These are phyloP conservation scores for Ceyx erithaca DNA, from an alignment of 2,797 vertebrate genomes.

Conservation along the genomic window DNA sequence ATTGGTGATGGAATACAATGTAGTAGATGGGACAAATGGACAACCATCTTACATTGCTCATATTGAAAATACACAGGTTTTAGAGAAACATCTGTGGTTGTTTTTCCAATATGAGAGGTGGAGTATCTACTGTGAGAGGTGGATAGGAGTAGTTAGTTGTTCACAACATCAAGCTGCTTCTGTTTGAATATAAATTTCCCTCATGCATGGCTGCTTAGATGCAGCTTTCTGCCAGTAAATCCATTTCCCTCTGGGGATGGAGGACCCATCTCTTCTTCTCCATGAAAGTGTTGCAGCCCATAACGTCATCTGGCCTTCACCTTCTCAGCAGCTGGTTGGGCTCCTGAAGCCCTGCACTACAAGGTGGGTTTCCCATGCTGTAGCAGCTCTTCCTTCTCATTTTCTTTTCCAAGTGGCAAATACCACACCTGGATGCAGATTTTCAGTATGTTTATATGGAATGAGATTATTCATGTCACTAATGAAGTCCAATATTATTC, in stretches of 20 bases:
- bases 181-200: neutral
- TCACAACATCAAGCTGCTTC: neutral
- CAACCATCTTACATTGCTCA: neutral
- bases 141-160: neutral
- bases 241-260: neutral
- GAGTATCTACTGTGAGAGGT: neutral
- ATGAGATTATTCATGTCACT: neutral
- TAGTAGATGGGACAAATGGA: neutral
- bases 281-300: neutral
- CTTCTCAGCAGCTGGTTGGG: neutral
- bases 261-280: neutral
- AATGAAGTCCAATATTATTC: neutral
- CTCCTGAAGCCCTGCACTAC: accelerated
- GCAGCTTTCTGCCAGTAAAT: neutral
- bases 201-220: neutral
- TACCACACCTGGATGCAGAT: neutral
- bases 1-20: neutral
- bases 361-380: neutral
- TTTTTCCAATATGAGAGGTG: neutral
- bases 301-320: neutral
- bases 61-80: neutral
- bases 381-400: neutral
- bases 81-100: neutral
- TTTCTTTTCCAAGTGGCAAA: neutral
- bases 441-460: neutral